A percentile compares a stretch with the other conserved stretches of the same genome.
Evolutionary conservation across 92 coral and sea anemone genomes (phyloP).

Genomic region (Palythoa caribaeorum): DNA sequence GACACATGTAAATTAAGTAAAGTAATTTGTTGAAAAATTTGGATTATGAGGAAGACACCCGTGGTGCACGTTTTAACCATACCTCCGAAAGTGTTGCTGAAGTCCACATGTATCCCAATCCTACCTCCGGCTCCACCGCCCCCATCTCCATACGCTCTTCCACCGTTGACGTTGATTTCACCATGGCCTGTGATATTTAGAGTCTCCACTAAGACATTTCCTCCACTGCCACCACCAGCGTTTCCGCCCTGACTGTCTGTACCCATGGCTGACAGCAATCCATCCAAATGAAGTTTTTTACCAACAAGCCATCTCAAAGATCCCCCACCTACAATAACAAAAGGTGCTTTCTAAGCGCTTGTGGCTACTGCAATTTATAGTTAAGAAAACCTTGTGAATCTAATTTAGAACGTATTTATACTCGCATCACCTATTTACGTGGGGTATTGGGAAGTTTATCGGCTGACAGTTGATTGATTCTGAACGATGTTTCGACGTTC

Average conservation of each 20-base stretch:
- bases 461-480: too few species aligned
- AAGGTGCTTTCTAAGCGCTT: too few species aligned
- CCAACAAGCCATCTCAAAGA: conserved; percentile 62
- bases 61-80: not conserved
- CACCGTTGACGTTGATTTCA: conserved; percentile 69
- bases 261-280: not conserved
- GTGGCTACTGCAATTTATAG: too few species aligned
- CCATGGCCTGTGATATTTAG: conserved; percentile 77
- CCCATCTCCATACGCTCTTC: conserved; percentile 37
- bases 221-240: conserved; percentile 78
- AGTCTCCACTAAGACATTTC: conserved; percentile 67
- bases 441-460: too few species aligned
- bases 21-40: not conserved
- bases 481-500: too few species aligned
- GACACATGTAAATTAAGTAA: not conserved
- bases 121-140: conserved; percentile 72
- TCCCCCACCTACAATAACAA: conserved; percentile 59
- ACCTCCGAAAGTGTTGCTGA: conserved; percentile 76
- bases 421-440: too few species aligned
- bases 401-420: too few species aligned
- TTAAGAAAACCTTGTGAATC: too few species aligned
- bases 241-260: not conserved
- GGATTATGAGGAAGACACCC: not conserved
- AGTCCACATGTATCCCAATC: conserved; percentile 62
- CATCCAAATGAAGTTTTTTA: conserved; percentile 60